Percentiles rank a stretch among this genome's conserved stretches.
These are phyloP conservation scores for Drepanosiphum platanoidis DNA, from an alignment of 2,888 invertebrate species.

Conservation along the genomic window DNA sequence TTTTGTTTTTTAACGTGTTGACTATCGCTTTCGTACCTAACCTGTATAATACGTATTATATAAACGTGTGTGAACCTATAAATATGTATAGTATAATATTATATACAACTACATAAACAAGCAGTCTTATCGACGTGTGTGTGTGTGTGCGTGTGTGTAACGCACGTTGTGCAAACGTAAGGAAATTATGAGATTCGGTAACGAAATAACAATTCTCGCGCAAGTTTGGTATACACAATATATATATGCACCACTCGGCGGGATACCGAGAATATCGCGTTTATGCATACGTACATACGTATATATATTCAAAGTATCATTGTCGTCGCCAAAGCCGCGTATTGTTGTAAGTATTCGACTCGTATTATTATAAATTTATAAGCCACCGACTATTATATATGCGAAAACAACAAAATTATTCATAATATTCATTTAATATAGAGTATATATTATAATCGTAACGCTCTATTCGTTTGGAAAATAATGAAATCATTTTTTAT, in stretches of 20 bases:
- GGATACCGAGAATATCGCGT: not conserved
- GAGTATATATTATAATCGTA: too few relatives aligned
- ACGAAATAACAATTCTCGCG: slow-evolving; percentile 5
- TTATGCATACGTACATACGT: not conserved
- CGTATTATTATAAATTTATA: not conserved
- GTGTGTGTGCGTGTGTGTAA: not conserved
- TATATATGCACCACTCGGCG: slow-evolving; percentile 14
- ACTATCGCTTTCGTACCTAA: too few relatives aligned
- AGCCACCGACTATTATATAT: not conserved
- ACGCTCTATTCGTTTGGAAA: not conserved
- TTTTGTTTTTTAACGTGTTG: too few relatives aligned
- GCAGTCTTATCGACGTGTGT: not conserved
- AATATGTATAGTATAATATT: too few relatives aligned
- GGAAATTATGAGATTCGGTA: not conserved
- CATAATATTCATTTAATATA: not conserved
- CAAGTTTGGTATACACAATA: not conserved
- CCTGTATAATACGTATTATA: too few relatives aligned
- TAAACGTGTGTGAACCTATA: too few relatives aligned
- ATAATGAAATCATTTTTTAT: not conserved
- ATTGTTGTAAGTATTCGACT: too few relatives aligned
- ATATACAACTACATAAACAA: too few relatives aligned
- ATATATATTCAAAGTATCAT: slow-evolving; percentile 1
- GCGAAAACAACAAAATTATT: not conserved
- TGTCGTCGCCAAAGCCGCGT: not conserved
- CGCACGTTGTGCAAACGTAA: slow-evolving; percentile 16